Percentiles rank a stretch among this genome's conserved stretches.
These are phyloP conservation scores for Lasioglossum marginatum DNA, from an alignment of 2,888 invertebrate species.

Conservation along the genomic window DNA sequence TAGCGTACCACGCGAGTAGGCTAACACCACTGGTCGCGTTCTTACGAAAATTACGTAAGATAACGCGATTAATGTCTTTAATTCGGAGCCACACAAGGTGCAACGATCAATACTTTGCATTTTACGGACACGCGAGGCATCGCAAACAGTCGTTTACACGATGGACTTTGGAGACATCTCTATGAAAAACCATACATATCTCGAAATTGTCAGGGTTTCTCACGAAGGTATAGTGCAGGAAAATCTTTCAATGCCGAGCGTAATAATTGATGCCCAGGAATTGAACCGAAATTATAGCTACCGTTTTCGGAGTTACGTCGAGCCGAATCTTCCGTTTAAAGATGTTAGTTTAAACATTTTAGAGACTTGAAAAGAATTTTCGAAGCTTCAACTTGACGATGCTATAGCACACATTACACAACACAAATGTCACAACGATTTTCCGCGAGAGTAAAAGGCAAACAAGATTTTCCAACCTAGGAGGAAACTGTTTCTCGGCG, in stretches of 20 bases:
- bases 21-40: background rate
- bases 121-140: constrained; percentile 23
- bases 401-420: background rate
- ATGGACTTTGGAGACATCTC: background rate
- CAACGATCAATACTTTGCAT: constrained; percentile 51
- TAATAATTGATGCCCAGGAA: background rate
- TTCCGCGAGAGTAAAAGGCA: background rate
- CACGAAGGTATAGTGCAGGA: background rate
- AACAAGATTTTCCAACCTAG: background rate
- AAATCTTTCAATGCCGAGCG: background rate
- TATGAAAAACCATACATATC: background rate
- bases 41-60: constrained; percentile 47
- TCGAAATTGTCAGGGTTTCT: background rate
- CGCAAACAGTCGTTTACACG: constrained; percentile 16
- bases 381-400: background rate
- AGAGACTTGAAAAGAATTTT: background rate
- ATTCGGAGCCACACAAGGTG: constrained; percentile 34
- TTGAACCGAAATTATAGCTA: background rate
- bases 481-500: background rate
- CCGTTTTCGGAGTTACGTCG: background rate
- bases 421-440: constrained; percentile 4
- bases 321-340: background rate
- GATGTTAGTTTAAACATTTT: background rate
- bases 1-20: background rate
- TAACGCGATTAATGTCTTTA: constrained; percentile 36